phyloP scores from a whole-genome alignment of 2,797 vertebrate species.

The Spatula clypeata region DNA sequence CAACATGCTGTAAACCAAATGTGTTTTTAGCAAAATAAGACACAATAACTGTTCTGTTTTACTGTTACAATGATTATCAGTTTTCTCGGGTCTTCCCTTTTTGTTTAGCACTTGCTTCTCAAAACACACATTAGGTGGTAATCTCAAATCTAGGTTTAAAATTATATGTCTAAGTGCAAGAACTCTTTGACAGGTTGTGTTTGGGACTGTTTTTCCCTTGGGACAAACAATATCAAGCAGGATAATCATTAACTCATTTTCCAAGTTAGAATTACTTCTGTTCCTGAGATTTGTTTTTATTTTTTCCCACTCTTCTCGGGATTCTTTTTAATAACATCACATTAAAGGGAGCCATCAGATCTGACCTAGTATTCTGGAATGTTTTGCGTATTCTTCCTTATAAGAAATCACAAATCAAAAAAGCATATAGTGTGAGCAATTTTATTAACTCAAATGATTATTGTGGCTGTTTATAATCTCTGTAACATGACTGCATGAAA shows the following conservation, averaged over 20 bases:
- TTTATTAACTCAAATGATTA: not conserved
- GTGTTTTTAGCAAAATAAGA: not conserved
- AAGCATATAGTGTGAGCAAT: not conserved
- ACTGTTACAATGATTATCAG: not conserved
- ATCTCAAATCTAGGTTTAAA: not conserved
- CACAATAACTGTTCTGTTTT: not conserved
- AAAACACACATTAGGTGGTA: not conserved
- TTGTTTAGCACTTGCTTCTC: not conserved
- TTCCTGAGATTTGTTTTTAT: not conserved
- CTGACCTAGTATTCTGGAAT: not conserved
- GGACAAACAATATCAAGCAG: not conserved
- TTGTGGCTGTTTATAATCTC: not conserved
- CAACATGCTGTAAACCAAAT: not conserved
- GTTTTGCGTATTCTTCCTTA: not conserved
- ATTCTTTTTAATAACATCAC: not conserved
- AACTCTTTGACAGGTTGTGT: not conserved
- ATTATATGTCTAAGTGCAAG: not conserved
- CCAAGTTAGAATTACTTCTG: not conserved
- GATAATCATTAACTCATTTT: not conserved
- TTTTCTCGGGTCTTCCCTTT: not conserved
- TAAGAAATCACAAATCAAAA: not conserved
- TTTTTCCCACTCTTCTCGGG: not conserved
- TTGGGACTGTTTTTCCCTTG: not conserved
- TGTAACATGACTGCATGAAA: not conserved
- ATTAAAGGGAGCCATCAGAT: not conserved